Conservation (phyloP, 2,888 invertebrate species). For the Busseola fusca region DNA sequence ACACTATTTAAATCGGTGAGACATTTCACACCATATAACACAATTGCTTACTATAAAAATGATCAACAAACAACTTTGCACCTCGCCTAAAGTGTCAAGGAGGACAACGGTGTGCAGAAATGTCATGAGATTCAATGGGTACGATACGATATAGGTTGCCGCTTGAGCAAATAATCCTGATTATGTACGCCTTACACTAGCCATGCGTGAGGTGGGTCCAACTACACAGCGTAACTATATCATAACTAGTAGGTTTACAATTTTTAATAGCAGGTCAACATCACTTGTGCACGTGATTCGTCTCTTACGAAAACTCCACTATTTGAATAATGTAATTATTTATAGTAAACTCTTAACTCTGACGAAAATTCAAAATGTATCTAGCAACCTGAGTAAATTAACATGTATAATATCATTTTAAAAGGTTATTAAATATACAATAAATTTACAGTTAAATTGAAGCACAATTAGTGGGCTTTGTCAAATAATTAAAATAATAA, state of each 20-base stretch:
- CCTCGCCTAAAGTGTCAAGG: slow-evolving; percentile 81
- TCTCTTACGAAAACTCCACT: slow-evolving; percentile 75
- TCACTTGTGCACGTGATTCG: slow-evolving; percentile 79
- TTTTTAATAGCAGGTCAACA: slow-evolving; percentile 75
- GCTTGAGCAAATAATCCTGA: slow-evolving; percentile 88
- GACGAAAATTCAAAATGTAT: slow-evolving; percentile 80
- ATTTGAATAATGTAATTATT: slow-evolving; percentile 74
- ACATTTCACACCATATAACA: slow-evolving; percentile 87
- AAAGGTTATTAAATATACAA: slow-evolving; percentile 84
- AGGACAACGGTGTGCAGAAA: slow-evolving; percentile 80
- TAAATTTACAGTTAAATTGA: slow-evolving; percentile 83
- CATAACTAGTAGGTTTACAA: slow-evolving; percentile 74
- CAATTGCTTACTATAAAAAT: slow-evolving; percentile 88
- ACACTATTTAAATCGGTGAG: slow-evolving; percentile 86
- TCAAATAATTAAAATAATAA: slow-evolving; percentile 79
- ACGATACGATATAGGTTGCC: slow-evolving; percentile 81
- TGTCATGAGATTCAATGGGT: slow-evolving; percentile 88
- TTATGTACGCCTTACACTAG: slow-evolving; percentile 81
- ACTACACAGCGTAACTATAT: slow-evolving; percentile 78
- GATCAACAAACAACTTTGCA: slow-evolving; percentile 88
- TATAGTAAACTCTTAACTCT: slow-evolving; percentile 75
- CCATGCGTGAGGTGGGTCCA: slow-evolving; percentile 85
- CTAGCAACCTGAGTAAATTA: slow-evolving; percentile 87
- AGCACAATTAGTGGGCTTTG: slow-evolving; percentile 80
- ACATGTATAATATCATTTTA: slow-evolving; percentile 82